Evolutionary conservation across 2,113 vertebrate genomes (phyloP).

Genomic region (Panthera leo): DNA sequence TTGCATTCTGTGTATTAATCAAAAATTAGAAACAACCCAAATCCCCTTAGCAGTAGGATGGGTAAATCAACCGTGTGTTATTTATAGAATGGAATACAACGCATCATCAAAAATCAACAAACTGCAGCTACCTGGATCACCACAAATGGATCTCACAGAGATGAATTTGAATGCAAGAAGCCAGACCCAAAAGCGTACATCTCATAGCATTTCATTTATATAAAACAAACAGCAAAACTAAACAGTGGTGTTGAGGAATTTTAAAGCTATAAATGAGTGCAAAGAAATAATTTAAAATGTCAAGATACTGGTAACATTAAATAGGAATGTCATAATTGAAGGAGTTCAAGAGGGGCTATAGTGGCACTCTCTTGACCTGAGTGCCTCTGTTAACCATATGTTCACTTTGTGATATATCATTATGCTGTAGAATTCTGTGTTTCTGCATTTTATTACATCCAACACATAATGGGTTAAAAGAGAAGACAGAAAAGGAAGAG

Average conservation of each 20-base stretch:
- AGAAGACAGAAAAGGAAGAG: neutral
- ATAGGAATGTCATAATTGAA: neutral
- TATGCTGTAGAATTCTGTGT: neutral
- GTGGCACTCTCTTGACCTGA: neutral
- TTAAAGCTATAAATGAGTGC: neutral
- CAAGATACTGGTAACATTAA: neutral
- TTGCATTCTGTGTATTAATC: neutral
- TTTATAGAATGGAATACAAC: neutral
- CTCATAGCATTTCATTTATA: neutral
- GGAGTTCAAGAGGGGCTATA: neutral
- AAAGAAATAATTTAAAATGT: neutral
- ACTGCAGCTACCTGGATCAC: neutral
- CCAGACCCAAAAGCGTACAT: neutral
- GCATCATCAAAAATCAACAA: neutral
- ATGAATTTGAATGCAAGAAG: neutral
- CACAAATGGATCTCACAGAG: neutral
- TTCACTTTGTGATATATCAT: neutral
- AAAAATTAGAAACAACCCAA: neutral
- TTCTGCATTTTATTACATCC: neutral
- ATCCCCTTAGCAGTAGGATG: neutral
- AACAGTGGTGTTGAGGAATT: neutral
- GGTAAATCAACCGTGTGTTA: neutral
- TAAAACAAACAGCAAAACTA: neutral
- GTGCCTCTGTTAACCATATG: neutral
- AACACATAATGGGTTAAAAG: neutral